These are phyloP conservation scores for Leptopilina syphax DNA, from an alignment of 2,888 invertebrate species.

Conservation along the genomic window DNA sequence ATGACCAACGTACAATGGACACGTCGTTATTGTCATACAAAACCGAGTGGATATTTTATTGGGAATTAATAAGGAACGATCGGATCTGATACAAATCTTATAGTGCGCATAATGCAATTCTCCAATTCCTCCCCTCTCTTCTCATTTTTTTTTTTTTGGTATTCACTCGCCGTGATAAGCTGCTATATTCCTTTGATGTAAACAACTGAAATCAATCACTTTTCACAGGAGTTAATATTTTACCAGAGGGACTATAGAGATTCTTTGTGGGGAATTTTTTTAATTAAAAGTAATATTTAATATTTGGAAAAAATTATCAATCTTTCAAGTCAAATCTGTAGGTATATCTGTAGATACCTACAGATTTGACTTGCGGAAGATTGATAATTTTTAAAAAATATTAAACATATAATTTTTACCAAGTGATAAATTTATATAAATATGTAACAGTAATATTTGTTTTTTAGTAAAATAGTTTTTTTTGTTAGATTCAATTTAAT, in stretches of 20 bases:
- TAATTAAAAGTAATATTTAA: background rate
- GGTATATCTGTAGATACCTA: too few relatives aligned
- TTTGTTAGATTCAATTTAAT: too few relatives aligned
- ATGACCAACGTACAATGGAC: constrained; percentile 59
- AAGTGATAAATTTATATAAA: too few relatives aligned
- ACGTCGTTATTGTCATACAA: constrained; percentile 52
- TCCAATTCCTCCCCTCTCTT: background rate
- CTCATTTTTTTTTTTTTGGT: background rate
- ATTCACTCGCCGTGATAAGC: constrained; percentile 25
- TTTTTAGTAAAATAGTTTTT: too few relatives aligned
- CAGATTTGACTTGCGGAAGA: too few relatives aligned
- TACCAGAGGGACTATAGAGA: too few relatives aligned
- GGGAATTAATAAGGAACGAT: constrained; percentile 58
- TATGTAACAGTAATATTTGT: too few relatives aligned
- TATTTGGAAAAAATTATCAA: too few relatives aligned
- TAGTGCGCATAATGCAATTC: constrained; percentile 36
- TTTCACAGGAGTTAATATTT: background rate
- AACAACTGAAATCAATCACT: constrained; percentile 4
- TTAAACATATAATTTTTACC: too few relatives aligned
- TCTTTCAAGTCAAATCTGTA: too few relatives aligned
- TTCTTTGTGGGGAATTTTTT: background rate
- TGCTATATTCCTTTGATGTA: constrained; percentile 19
- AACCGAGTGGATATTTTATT: constrained; percentile 54
- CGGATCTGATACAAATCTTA: constrained; percentile 50
- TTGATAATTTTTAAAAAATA: too few relatives aligned